Base-by-base conservation (phyloP, 2,888 invertebrate genomes). In the Caenorhabditis uteleia region DNA sequence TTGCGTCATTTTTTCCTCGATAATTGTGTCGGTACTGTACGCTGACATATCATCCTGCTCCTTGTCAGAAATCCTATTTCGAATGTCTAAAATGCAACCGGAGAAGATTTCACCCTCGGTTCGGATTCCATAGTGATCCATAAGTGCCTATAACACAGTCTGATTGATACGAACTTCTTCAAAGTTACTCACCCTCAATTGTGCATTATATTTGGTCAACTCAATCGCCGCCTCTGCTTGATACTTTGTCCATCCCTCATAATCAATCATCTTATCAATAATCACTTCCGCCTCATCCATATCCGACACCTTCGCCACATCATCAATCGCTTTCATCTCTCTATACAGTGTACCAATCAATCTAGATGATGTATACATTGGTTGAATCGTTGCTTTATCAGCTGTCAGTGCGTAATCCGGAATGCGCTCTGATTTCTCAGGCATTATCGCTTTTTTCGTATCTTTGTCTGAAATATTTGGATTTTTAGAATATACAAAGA, bases 21-120 rank as follows among this genome's bases (percentile, higher is more conserved):
- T 78, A 25, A 80, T 68, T 43, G 73, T 67, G 33, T 77, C 74
- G 5, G 77, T 76, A 54, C 72, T 77, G 68, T 58, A 80, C 53
- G 72, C 70, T 20, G 72, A 70, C 77, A 82, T 79, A 51, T 80
- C 75, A 48, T 82, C 82, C 26, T 70, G 67, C 43, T 79, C 82
- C 46, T 58, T 66, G 36, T 83, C 81, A 18, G 73, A 72, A 23
- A 80, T 54, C 2, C 77, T 67, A 45, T 77, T 80, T 5, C 78
- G 57, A 21, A 74, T 58, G 3, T 65, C 54, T 7, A 66, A 23
- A 43, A 77, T 74, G 48, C 70, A 71, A n/a, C 77, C 77, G 25
- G 78, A 73, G 49, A 82, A 68, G 43, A 82, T 44, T 51, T 78
- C 75, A 4, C 68, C 78, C 51, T 83, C 82, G 10, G 73, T 72